A percentile compares a stretch with the other conserved stretches of the same genome.
Evolutionary conservation across 2,888 invertebrate genomes (phyloP).

Genomic region (Diaprepes abbreviatus): DNA sequence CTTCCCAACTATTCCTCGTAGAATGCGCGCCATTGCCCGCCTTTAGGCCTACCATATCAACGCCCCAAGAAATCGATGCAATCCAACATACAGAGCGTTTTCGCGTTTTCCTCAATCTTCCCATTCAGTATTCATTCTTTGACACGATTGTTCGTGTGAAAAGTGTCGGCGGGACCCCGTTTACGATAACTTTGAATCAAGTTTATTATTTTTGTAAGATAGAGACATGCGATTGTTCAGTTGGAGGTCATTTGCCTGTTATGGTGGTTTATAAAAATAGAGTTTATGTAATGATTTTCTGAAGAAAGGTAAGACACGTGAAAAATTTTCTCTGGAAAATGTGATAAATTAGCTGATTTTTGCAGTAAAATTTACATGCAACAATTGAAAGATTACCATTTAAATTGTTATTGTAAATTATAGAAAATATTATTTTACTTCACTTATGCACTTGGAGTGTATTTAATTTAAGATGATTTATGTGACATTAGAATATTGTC

Average conservation of each 20-base stretch:
- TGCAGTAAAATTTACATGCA: no score
- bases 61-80: constrained; percentile 38
- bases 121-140: constrained; percentile 10
- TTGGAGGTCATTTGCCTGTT: constrained; percentile 2
- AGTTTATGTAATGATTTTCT: neutral
- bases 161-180: neutral
- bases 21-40: constrained; percentile 23
- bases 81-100: constrained; percentile 19
- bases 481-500: no score
- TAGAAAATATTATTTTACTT: no score
- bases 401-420: no score
- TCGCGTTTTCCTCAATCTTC: constrained; percentile 16
- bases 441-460: no score
- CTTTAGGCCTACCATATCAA: constrained; percentile 14
- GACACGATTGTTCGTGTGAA: constrained; percentile 7
- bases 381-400: no score
- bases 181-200: constrained; percentile 5
- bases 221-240: constrained; percentile 8
- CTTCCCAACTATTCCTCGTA: constrained; percentile 1
- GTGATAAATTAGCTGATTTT: no score
- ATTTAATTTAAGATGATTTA: no score
- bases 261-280: neutral
- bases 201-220: constrained; percentile 1
- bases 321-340: no score
- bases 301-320: neutral